Evolutionary conservation across 2,888 invertebrate genomes (phyloP).

Genomic region (Platycheirus albimanus): DNA sequence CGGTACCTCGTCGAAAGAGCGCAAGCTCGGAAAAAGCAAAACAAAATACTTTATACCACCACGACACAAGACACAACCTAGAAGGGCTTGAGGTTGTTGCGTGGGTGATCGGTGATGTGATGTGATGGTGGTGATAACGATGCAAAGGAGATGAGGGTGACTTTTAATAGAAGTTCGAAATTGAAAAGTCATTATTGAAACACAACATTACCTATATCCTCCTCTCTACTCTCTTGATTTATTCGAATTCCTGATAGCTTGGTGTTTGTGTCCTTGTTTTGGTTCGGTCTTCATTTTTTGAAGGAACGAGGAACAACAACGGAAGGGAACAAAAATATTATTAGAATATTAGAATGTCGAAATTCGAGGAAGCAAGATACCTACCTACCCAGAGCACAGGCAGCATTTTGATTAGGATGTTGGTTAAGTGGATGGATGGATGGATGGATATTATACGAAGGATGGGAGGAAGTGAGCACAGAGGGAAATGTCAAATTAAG

Average conservation of each 20-base stretch:
- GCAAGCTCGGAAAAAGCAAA: constrained; percentile 63
- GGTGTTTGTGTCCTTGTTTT: background rate
- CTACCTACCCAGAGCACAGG: no score
- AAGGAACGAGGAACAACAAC: background rate
- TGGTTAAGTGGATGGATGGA: constrained; percentile 15
- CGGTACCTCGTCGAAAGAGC: constrained; percentile 10
- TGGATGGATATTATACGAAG: background rate
- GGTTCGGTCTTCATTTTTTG: background rate
- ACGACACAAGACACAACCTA: background rate
- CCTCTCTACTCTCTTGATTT: background rate
- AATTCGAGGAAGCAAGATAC: background rate
- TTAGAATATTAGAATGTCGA: constrained; percentile 23
- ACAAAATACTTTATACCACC: constrained; percentile 32
- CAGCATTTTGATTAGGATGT: constrained; percentile 49
- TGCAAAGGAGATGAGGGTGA: constrained; percentile 9
- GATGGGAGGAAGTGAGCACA: background rate
- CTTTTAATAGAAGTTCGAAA: constrained; percentile 47
- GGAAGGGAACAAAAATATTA: background rate
- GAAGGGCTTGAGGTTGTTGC: constrained; percentile 10
- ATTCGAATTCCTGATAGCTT: background rate
- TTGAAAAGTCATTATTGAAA: constrained; percentile 70
- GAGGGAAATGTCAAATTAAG: constrained; percentile 59
- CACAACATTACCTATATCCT: constrained; percentile 32
- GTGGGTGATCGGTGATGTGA: constrained; percentile 11
- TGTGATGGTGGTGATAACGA: constrained; percentile 15